phyloP scores from a whole-genome alignment of 1,140 invertebrate species.

The Zaprionus ornatus region DNA sequence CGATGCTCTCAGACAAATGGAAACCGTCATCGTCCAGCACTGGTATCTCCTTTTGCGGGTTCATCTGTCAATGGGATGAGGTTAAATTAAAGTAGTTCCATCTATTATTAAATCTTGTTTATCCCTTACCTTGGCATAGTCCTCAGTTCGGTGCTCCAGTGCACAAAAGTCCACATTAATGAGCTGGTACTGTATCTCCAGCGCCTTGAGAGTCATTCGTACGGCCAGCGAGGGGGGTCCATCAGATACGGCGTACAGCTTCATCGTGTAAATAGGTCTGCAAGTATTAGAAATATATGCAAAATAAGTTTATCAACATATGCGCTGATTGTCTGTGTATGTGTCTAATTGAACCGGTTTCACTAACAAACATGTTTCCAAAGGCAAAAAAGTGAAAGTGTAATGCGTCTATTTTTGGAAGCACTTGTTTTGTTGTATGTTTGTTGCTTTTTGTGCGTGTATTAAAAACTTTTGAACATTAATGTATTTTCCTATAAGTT shows the following conservation, averaged over 20 bases:
- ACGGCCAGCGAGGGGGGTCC: slow-evolving; percentile 90
- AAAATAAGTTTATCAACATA: slow-evolving; percentile 12
- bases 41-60: slow-evolving; percentile 92
- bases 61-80: slow-evolving; percentile 86
- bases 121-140: slow-evolving; percentile 87
- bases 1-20: slow-evolving; percentile 89
- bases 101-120: background rate
- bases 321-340: background rate
- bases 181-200: slow-evolving; percentile 87
- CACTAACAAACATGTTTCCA: slow-evolving; percentile 22
- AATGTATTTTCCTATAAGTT: slow-evolving; percentile 15
- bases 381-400: slow-evolving; percentile 63
- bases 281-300: slow-evolving; percentile 5
- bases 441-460: slow-evolving; percentile 24
- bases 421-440: slow-evolving; percentile 1
- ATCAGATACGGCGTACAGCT: slow-evolving; percentile 89
- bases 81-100: background rate
- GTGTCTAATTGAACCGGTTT: slow-evolving; percentile 61
- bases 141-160: slow-evolving; percentile 89
- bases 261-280: slow-evolving; percentile 84
- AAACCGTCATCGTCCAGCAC: slow-evolving; percentile 90
- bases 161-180: slow-evolving; percentile 88
- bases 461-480: slow-evolving; percentile 10
- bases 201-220: slow-evolving; percentile 87
- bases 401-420: slow-evolving; percentile 50